Evolutionary conservation across 92 coral and sea anemone genomes (phyloP).

Genomic region (Ricordea florida): DNA sequence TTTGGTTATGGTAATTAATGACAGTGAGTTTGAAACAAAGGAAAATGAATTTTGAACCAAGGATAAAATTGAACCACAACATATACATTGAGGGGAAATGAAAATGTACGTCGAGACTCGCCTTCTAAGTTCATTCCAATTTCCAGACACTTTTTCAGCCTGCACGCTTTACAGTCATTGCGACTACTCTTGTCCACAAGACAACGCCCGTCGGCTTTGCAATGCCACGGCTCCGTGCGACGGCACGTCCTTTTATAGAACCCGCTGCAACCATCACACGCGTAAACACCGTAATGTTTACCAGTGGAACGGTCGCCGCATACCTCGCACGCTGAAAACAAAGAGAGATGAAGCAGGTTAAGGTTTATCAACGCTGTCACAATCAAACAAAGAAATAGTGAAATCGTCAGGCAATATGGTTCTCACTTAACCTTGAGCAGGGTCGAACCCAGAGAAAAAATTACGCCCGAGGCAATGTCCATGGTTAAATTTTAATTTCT

Average conservation of each 20-base stretch:
- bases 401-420: no score
- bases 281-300: conserved; percentile 93
- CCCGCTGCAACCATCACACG: conserved; percentile 98
- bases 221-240: conserved; percentile 90
- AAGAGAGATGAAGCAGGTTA: background rate
- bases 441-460: no score
- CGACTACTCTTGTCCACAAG: conserved; percentile 91
- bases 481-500: no score
- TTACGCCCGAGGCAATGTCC: no score
- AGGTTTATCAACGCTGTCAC: no score
- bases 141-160: conserved; percentile 84
- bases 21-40: no score
- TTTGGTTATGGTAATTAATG: no score
- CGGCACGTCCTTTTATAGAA: conserved; percentile 95
- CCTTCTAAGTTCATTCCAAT: conserved; percentile 96
- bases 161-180: conserved; percentile 93
- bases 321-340: conserved; percentile 79
- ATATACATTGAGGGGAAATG: background rate
- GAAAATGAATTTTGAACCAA: no score
- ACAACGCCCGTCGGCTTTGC: conserved; percentile 79
- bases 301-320: conserved; percentile 96
- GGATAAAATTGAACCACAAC: background rate
- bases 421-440: no score
- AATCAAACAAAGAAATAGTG: no score
- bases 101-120: conserved; percentile 1